Base-by-base conservation (phyloP, 1,140 invertebrate species). In the Pseudomyrmex cubaensis region DNA sequence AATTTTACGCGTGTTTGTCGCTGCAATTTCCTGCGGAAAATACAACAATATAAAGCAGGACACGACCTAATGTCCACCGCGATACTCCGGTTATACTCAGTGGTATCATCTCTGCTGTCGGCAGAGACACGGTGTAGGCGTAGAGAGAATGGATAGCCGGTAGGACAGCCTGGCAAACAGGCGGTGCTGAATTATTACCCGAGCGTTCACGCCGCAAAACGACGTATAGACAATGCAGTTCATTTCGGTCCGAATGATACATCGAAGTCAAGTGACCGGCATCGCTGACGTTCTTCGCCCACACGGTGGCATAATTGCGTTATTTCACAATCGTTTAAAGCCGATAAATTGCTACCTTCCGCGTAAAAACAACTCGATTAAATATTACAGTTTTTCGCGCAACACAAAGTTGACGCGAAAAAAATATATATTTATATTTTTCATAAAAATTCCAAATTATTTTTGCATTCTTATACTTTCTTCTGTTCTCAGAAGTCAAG, bases 81-180 rank as follows among this genome's bases (percentile, higher is more conserved):
- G 66, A n/a, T 13, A 35, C 35, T 35, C 20, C 22, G 35, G 44
- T 80, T 46, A 80, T 66, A 67, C 61, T 70, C 22, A 56, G 63
- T 69, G 63, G 76, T 52, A 72, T 67, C 74, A 67, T 80, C 64
- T 59, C 66, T 80, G 76, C 66, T 80, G 76, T 80, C 76, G 54
- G 44, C 66, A 80, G 76, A 70, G 76, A 80, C 76, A 80, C 76
- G 76, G 46, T 72, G 76, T 80, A 80, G 64, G 76, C 76, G 76
- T 70, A 70, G 66, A 72, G 76, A 80, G 54, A 59, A 80, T 59
- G 66, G 56, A 70, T 69, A 69, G 48, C 46, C 54, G 17, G 57
- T 35, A 17, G n/a, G 25, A 82, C 48, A 63, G 50, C 5, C 70
- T 63, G 82, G 75, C 70, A 82, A 85, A 76, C 73, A 63, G 84